These are phyloP conservation scores for Chelonia mydas DNA, from an alignment of 2,797 vertebrate species.

Conservation along the genomic window DNA sequence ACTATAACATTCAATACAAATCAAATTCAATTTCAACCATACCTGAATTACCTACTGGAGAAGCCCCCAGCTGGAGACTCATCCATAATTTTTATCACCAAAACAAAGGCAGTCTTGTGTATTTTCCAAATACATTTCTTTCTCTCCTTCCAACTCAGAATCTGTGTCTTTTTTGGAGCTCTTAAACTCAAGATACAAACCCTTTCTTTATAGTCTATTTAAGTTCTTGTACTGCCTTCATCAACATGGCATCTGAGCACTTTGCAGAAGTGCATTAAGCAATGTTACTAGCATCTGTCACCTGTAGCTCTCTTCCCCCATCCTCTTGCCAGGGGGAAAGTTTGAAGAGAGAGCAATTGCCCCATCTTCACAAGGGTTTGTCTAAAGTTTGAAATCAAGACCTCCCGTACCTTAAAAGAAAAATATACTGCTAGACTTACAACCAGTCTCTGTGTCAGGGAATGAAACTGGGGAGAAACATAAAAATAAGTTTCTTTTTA, in stretches of 20 bases:
- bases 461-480: background rate
- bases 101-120: accelerated
- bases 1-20: background rate
- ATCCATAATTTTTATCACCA: background rate
- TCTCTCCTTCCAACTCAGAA: background rate
- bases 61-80: background rate
- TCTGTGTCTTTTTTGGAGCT: background rate
- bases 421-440: background rate
- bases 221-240: background rate
- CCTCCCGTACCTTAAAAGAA: background rate
- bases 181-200: background rate
- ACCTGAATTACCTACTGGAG: background rate
- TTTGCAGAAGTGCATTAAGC: background rate
- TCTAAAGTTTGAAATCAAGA: background rate
- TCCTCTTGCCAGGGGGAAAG: background rate
- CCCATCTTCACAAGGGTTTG: background rate
- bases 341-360: background rate
- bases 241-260: background rate
- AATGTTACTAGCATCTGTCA: background rate
- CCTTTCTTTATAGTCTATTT: background rate
- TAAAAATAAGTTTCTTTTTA: background rate
- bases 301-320: background rate
- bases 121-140: background rate
- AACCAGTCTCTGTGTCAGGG: background rate
- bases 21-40: background rate